Conservation (phyloP, 2,888 invertebrate genomes). For the Furcula furcula region DNA sequence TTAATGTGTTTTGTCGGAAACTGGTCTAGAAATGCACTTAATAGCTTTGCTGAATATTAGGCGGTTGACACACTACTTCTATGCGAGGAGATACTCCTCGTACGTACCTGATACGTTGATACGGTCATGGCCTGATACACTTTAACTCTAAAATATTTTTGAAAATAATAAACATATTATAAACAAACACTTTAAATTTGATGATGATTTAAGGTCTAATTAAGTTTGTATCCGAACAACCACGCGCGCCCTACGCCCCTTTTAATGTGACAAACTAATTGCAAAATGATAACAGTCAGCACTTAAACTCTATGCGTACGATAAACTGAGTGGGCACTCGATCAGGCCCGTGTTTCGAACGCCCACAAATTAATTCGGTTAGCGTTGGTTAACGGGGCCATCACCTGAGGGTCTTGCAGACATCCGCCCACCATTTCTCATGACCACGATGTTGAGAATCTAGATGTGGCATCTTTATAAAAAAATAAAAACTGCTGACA, state of each 20-base stretch:
- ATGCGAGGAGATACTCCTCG: not conserved
- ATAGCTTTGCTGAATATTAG: too few species aligned
- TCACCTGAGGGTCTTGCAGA: constrained; percentile 48
- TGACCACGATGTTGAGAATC: constrained; percentile 8
- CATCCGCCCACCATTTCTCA: constrained; percentile 42
- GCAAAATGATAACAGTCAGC: constrained; percentile 23
- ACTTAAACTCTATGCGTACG: constrained; percentile 24
- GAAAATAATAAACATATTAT: too few species aligned
- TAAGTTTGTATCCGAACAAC: constrained; percentile 1
- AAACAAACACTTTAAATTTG: not conserved
- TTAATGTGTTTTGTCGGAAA: not conserved
- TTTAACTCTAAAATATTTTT: too few species aligned
- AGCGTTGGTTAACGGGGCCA: constrained; percentile 53
- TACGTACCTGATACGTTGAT: not conserved
- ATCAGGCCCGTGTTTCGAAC: constrained; percentile 43
- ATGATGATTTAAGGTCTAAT: constrained; percentile 1
- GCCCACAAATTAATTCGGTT: constrained; percentile 75
- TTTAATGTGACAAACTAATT: constrained; percentile 12
- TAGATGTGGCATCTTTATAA: constrained; percentile 5
- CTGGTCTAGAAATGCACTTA: not conserved
- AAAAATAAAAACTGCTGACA: too few species aligned
- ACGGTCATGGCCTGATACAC: too few species aligned
- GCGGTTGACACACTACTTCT: too few species aligned
- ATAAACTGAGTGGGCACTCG: constrained; percentile 36
- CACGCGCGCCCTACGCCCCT: not conserved